Evolutionary conservation across 2,888 invertebrate genomes (phyloP), one percentile per base, ranked within the genome.

Genomic region (Parapristionchus giblindavisi): DNA sequence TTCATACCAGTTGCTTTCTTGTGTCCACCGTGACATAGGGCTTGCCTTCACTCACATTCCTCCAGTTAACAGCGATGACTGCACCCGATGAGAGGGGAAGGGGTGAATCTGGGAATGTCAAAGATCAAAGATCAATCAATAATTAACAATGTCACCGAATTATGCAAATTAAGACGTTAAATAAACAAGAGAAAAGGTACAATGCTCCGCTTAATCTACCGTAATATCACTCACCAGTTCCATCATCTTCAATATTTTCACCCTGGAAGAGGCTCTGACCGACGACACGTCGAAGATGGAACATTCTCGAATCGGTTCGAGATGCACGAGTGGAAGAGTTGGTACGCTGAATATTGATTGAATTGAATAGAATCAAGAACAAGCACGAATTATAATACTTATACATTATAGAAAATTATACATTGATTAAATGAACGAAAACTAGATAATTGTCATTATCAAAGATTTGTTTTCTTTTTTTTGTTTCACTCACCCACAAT

Each of bases 1-100:
- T 21, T 14, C 48, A 56, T 70, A 85, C 89, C 85, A 89, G 79
- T 75, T 88, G 85, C 14, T 58, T 48, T 79, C 89, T 89, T 2
- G 89, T 87, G 78, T 89, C 89, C 14, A 90, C 89, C 8, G 89
- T 83, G 3, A 89, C 89, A 82, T 88, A 89, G 11, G 88, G 87
- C 56, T 86, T 84, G 38, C 85, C 85, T 73, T 88, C 88, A 36
- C 89, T 88, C 72, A 88, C 87, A 77, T 90, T 90, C 66, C 88
- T 88, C 90, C 90, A 90, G 77, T 90, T 90, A 83, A 90, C 87
- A 14, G 89, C 88, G 24, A 90, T 34, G 58, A 65, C 78, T 11
- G 76, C 34, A 3, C 78, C 79, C 24, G 78, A 73, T 80, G 83
- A 81, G 86, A 77, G 79, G 77, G 60, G 80, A 80, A 75, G 82